Conservation (phyloP, 2,113 vertebrate species). For the Xenopus borealis region DNA sequence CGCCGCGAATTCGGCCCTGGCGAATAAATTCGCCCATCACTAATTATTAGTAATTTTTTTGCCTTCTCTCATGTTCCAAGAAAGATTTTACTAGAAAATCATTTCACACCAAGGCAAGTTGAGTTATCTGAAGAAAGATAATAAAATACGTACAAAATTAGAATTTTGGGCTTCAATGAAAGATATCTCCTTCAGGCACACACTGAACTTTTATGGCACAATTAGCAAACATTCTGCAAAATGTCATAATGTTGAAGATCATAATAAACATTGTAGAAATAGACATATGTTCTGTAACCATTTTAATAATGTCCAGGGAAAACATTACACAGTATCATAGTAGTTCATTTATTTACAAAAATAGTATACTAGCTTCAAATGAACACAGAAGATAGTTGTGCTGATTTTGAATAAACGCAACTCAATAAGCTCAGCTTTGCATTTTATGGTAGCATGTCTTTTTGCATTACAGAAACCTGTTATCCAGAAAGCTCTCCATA, state of each 20-base stretch:
- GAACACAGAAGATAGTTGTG: too few relatives aligned
- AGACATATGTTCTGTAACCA: neutral
- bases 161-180: slow-evolving; percentile 7
- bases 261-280: neutral
- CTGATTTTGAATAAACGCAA: too few relatives aligned
- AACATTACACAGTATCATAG: neutral
- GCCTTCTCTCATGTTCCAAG: neutral
- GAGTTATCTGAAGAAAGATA: neutral
- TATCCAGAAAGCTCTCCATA: too few relatives aligned
- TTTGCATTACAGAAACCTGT: too few relatives aligned
- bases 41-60: slow-evolving; percentile 1
- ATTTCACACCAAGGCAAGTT: neutral
- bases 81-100: slow-evolving; percentile 1
- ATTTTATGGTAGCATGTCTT: too few relatives aligned
- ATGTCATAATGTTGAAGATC: neutral
- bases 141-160: neutral
- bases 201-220: neutral
- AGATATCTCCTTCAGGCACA: neutral
- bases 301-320: neutral
- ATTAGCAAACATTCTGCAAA: slow-evolving; percentile 9
- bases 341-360: too few relatives aligned
- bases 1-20: too few relatives aligned
- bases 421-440: too few relatives aligned
- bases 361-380: too few relatives aligned
- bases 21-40: too few relatives aligned